phyloP scores from a whole-genome alignment of 2,797 vertebrate species.

The Philypnodon macrostomus region DNA sequence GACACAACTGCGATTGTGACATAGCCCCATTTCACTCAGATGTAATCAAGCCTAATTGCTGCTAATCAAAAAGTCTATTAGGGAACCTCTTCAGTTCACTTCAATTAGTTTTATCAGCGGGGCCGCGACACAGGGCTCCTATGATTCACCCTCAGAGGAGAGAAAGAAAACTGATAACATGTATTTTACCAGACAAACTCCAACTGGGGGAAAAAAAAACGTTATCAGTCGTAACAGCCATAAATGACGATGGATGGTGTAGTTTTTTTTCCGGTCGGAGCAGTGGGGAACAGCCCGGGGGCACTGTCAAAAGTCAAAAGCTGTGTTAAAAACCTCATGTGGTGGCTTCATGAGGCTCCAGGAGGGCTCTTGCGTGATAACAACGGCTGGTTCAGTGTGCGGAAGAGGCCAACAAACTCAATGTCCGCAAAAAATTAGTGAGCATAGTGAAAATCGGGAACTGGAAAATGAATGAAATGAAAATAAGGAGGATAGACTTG shows the following conservation, averaged over 20 bases:
- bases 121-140: conserved; percentile 2
- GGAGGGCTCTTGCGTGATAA: conserved; percentile 56
- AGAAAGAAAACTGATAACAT: conserved; percentile 50
- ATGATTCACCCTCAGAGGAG: conserved; percentile 27
- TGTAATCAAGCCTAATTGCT: conserved; percentile 66
- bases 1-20: conserved; percentile 2
- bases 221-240: conserved; percentile 29
- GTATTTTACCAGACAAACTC: conserved; percentile 56
- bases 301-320: conserved; percentile 49
- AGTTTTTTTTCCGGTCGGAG: conserved; percentile 63
- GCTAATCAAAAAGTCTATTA: conserved; percentile 68
- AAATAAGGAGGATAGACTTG: too few species aligned
- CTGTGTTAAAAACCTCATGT: conserved; percentile 60
- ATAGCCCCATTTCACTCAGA: conserved; percentile 41
- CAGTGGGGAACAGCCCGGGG: conserved; percentile 39
- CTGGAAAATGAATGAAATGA: neutral
- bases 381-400: conserved; percentile 11
- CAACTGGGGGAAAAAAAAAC: conserved; percentile 39
- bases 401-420: neutral
- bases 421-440: too few species aligned
- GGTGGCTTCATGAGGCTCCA: conserved; percentile 57
- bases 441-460: neutral
- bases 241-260: conserved; percentile 31
- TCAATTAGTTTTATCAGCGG: conserved; percentile 35
- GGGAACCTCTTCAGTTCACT: conserved; percentile 28